phyloP scores from a whole-genome alignment of 2,888 invertebrate genomes.

The Diaphora mendica region DNA sequence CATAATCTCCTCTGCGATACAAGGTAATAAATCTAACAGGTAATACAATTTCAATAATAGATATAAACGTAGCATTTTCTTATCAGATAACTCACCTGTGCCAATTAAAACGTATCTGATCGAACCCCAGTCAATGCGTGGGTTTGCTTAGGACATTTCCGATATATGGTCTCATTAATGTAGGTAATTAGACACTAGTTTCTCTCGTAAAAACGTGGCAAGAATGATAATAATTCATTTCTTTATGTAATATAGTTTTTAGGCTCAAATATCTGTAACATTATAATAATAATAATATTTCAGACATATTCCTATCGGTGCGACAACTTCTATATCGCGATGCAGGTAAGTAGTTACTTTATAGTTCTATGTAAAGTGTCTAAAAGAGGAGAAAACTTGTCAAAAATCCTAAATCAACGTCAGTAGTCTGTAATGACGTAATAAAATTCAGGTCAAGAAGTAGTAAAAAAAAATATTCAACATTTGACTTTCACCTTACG shows the following conservation, averaged over 20 bases:
- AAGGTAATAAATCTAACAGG: constrained; percentile 4
- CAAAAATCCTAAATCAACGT: too few relatives aligned
- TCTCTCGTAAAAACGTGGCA: constrained; percentile 19
- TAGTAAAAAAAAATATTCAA: too few relatives aligned
- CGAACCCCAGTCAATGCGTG: constrained; percentile 7
- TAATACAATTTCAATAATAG: constrained; percentile 9
- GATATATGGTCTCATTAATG: constrained; percentile 32
- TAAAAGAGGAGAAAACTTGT: too few relatives aligned
- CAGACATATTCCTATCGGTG: too few relatives aligned
- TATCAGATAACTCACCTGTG: constrained; percentile 1
- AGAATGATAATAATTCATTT: constrained; percentile 5
- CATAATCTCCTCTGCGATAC: neutral
- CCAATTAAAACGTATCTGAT: constrained; percentile 24
- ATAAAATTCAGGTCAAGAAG: too few relatives aligned
- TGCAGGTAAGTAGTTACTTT: too few relatives aligned
- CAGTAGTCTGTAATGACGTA: too few relatives aligned
- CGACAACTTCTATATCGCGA: too few relatives aligned
- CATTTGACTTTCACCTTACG: neutral
- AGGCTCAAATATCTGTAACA: neutral
- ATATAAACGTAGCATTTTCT: constrained; percentile 9
- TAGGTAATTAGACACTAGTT: constrained; percentile 37
- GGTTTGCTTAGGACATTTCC: constrained; percentile 3
- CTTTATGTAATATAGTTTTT: neutral
- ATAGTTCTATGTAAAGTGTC: too few relatives aligned
- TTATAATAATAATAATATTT: too few relatives aligned